A percentile compares a stretch with the other conserved stretches of the same genome.
Conservation (phyloP, 2,888 invertebrate species). For the Rotaria magnacalcarata region DNA sequence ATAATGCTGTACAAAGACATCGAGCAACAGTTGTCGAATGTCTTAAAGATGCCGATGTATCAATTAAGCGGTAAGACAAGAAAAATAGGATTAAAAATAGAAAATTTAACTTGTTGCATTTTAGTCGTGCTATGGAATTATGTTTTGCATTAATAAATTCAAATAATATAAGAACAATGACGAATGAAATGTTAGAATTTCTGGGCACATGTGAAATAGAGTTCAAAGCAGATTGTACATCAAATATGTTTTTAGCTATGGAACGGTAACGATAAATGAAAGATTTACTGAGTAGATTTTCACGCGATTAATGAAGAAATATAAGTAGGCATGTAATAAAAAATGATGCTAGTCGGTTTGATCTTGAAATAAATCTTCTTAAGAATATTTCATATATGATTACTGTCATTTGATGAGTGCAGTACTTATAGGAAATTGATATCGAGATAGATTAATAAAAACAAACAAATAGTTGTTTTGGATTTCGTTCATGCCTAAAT, state of each 20-base stretch:
- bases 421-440: too few relatives aligned
- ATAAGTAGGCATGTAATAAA: too few relatives aligned
- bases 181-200: conserved; percentile 87
- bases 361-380: too few relatives aligned
- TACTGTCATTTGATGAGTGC: too few relatives aligned
- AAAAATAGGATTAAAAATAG: neutral
- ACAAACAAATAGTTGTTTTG: too few relatives aligned
- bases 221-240: conserved; percentile 93
- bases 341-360: too few relatives aligned
- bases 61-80: conserved; percentile 69
- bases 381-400: too few relatives aligned
- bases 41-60: conserved; percentile 73
- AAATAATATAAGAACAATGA: conserved; percentile 94
- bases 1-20: conserved; percentile 95
- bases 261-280: conserved; percentile 68
- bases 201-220: conserved; percentile 91
- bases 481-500: too few relatives aligned
- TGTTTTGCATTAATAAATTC: conserved; percentile 93
- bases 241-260: conserved; percentile 87
- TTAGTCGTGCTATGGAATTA: conserved; percentile 83
- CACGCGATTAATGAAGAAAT: too few relatives aligned
- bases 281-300: too few relatives aligned
- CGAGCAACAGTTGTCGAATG: conserved; percentile 94
- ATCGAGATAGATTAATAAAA: too few relatives aligned
- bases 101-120: neutral